A percentile compares a stretch with the other conserved stretches of the same genome.
phyloP scores from a whole-genome alignment of 2,888 invertebrate species.

The Pyrrhosoma nymphula region DNA sequence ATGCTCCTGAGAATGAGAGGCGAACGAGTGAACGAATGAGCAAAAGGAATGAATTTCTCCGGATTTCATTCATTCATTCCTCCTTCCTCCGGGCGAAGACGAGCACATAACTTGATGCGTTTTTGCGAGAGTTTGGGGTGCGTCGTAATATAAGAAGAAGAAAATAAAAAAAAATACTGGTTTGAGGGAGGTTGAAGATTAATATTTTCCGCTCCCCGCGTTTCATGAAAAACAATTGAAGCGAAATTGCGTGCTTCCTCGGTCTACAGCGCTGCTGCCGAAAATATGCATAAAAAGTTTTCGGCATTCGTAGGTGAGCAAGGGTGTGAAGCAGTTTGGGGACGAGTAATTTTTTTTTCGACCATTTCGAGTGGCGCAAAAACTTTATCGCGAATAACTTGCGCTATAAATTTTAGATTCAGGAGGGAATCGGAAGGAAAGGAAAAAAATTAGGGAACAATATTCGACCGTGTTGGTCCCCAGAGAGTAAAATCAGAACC shows the following conservation, averaged over 20 bases:
- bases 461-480: background rate
- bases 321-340: background rate
- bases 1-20: background rate
- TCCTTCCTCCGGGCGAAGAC: background rate
- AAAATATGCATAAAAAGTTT: constrained; percentile 26
- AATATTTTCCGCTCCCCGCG: constrained; percentile 48
- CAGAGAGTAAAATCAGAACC: background rate
- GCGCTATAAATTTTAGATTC: background rate
- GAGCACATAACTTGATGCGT: constrained; percentile 20
- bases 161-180: background rate
- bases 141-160: constrained; percentile 8
- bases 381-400: background rate
- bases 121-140: background rate
- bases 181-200: constrained; percentile 40
- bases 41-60: constrained; percentile 46
- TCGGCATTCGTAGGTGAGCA: background rate
- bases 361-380: background rate
- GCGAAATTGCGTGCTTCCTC: constrained; percentile 48
- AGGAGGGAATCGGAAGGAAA: background rate
- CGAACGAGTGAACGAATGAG: background rate
- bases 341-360: background rate
- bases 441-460: background rate
- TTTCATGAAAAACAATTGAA: constrained; percentile 65
- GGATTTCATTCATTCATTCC: constrained; percentile 48
- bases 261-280: background rate